Evolutionary conservation across 2,888 invertebrate genomes (phyloP).

Genomic region (Dastarcus helophoroides): DNA sequence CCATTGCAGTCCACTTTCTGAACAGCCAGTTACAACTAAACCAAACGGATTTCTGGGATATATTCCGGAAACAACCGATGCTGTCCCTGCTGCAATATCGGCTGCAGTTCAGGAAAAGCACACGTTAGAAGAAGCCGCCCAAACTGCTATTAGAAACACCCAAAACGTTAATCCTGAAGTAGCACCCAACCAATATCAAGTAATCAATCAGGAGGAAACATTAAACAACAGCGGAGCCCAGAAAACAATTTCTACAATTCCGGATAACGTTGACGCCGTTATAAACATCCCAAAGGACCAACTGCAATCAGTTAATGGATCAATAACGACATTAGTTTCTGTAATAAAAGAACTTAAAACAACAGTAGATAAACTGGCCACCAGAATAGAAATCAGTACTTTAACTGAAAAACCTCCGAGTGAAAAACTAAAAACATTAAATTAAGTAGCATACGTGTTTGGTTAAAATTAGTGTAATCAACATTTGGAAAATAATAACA

Average conservation of each 20-base stretch:
- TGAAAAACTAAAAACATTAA: too few species aligned
- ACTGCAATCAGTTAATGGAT: conserved; percentile 9
- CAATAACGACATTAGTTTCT: conserved; percentile 25
- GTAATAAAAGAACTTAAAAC: conserved; percentile 32
- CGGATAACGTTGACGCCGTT: conserved; percentile 1
- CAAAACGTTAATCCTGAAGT: background rate
- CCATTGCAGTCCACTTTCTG: conserved; percentile 33
- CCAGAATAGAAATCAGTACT: conserved; percentile 22
- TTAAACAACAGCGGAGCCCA: background rate
- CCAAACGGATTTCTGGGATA: conserved; percentile 32
- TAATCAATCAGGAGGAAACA: background rate
- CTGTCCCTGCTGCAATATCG: conserved; percentile 12
- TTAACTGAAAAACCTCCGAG: too few species aligned
- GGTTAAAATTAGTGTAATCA: too few species aligned
- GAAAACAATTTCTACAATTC: too few species aligned
- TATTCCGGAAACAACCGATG: conserved; percentile 22
- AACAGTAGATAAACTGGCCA: conserved; percentile 29
- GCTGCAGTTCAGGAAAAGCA: conserved; percentile 4
- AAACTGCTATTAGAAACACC: background rate
- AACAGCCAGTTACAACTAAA: conserved; percentile 32
- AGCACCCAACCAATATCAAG: background rate
- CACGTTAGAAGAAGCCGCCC: background rate
- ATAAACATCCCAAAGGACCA: conserved; percentile 2
- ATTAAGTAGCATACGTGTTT: too few species aligned
- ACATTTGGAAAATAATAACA: too few species aligned